Evolutionary conservation across 2,797 vertebrate genomes (phyloP).

Genomic region (Todus mexicanus): DNA sequence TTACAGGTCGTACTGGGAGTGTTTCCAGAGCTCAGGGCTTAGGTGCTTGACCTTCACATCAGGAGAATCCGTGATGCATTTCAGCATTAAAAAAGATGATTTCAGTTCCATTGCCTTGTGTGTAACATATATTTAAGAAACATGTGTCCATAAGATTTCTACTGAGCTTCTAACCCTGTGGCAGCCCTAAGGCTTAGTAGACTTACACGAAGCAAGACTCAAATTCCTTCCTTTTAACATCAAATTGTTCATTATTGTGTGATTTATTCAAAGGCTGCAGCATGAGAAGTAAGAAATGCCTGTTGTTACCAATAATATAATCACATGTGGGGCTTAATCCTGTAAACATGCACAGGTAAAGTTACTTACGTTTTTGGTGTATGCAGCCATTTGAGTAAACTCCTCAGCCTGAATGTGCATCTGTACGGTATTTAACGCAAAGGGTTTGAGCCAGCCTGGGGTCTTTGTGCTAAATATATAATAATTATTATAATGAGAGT

Average conservation of each 20-base stretch:
- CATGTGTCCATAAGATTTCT: not conserved
- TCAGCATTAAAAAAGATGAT: not conserved
- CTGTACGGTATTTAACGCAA: constrained; percentile 18
- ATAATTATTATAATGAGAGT: constrained; percentile 56
- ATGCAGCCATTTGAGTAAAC: constrained; percentile 12
- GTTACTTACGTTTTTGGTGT: constrained; percentile 26
- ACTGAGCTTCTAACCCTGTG: not conserved
- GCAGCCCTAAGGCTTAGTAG: not conserved
- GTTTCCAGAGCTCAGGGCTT: not conserved
- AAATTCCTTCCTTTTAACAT: constrained; percentile 22
- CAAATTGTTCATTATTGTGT: not conserved
- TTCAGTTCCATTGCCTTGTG: not conserved
- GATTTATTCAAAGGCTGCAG: constrained; percentile 31
- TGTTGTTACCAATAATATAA: not conserved
- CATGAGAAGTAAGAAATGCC: constrained; percentile 17
- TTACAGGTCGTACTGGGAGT: not conserved
- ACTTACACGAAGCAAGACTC: not conserved
- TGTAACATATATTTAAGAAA: not conserved
- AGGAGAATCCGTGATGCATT: not conserved
- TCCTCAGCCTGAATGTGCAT: constrained; percentile 36
- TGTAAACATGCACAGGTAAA: constrained; percentile 7
- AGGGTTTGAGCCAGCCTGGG: constrained; percentile 46
- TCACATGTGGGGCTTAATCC: constrained; percentile 22
- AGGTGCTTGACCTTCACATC: not conserved
- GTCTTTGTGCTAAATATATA: constrained; percentile 65